Percentiles rank a stretch among this genome's conserved stretches.
phyloP scores from a whole-genome alignment of 2,113 vertebrate species.

The Genyomyrus donnyi region DNA sequence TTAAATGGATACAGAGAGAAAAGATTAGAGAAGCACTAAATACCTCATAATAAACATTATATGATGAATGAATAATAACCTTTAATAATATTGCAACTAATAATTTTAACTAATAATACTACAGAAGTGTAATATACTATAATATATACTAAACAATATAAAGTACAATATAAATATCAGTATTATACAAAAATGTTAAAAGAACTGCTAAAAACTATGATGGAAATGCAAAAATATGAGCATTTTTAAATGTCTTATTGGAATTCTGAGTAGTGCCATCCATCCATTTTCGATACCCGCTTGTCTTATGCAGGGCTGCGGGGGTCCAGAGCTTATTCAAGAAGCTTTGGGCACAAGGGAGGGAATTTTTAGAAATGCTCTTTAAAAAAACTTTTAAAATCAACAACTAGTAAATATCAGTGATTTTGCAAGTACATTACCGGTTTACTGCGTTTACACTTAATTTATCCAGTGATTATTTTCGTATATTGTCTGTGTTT shows the following conservation, averaged over 20 bases:
- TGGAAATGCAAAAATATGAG: not conserved
- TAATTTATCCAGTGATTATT: not conserved
- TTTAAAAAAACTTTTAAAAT: not conserved
- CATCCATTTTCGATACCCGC: not conserved
- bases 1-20: not conserved
- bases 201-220: not conserved
- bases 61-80: not conserved
- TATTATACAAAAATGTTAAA: not conserved
- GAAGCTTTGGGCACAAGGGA: not conserved
- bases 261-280: not conserved
- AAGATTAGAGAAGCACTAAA: not conserved
- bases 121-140: not conserved
- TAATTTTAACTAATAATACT: not conserved
- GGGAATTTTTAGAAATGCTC: not conserved
- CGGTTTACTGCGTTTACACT: not conserved
- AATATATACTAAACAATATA: not conserved
- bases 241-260: not conserved
- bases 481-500: not conserved
- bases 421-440: not conserved
- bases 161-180: not conserved
- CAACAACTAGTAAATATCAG: not conserved
- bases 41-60: not conserved
- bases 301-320: not conserved
- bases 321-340: not conserved
- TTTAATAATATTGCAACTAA: not conserved